Evolutionary conservation across 2,113 vertebrate species (phyloP), one percentile per base, ranked within the genome.

Genomic region (Syngnathus floridae): DNA sequence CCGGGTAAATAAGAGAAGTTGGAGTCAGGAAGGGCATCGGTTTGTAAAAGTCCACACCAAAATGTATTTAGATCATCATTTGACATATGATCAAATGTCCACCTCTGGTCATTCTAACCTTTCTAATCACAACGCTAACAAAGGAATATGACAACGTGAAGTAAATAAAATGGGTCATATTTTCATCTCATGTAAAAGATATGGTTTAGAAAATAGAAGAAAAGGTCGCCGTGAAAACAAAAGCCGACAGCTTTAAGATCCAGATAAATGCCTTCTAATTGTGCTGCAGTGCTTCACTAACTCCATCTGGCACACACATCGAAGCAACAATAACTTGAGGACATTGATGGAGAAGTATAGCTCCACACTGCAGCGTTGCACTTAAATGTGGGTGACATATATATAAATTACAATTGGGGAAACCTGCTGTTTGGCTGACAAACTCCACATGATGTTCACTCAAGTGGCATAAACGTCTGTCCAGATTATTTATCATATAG

Each of bases 251-350:
- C 52, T 55, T 55, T 55, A 35, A 31, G 52, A 55, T 55, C 12
- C 52, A 55, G 52, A 55, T 55, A 31, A 55, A 55, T 55, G 22
- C 52, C 22, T 55, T 26, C 22, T 55, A 55, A 31, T 55, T 35
- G 52, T 1, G 51, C 26, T 5, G 51, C 51, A 26, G 51, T 12
- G 52, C 52, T 55, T 55, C 52, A 55, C 11, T 55, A 35, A 35
- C 22, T 31, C 52, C 52, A 35, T 31, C 52, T 55, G 52, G 52
- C 52, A 31, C 52, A 16, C 5, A 13, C 52, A 14, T 55, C 52
- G 31, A 55, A 55, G 52, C 52, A 55, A 55, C 52, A 6, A 31
- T 31, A 22, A 54, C 51, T 26, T 54, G 11, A 54, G 51, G 51
- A 55, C 52, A 35, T 55, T 55, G 52, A 55, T 31, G 52, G 26